Percentiles rank a stretch among this genome's conserved stretches.
Conservation (phyloP, 2,888 invertebrate species). For the Eristalinus sepulchralis region DNA sequence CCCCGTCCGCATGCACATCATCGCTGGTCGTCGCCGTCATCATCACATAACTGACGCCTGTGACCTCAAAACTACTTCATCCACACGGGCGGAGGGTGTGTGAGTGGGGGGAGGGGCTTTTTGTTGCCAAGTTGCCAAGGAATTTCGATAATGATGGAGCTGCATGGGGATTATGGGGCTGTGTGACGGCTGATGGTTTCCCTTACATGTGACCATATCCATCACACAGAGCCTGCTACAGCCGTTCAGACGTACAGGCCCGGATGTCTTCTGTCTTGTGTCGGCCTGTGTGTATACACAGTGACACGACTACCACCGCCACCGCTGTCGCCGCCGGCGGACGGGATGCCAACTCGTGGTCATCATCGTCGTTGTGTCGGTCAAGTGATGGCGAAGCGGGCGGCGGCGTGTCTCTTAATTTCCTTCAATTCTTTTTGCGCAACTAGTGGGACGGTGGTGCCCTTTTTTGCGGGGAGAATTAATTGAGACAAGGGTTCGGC, state of each 20-base stretch:
- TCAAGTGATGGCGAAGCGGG: neutral
- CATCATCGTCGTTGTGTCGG: neutral
- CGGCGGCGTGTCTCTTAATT: neutral
- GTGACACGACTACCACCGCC: neutral
- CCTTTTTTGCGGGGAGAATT: constrained; percentile 30
- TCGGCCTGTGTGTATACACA: neutral
- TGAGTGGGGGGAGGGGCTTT: neutral
- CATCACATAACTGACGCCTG: constrained; percentile 11
- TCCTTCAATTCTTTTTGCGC: constrained; percentile 34
- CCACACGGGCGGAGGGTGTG: neutral
- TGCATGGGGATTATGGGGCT: constrained; percentile 32
- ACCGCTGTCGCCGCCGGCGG: neutral
- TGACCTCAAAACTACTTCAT: constrained; percentile 46
- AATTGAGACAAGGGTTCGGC: constrained; percentile 66
- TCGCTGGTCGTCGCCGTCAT: neutral
- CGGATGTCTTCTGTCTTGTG: constrained; percentile 4
- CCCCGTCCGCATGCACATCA: neutral
- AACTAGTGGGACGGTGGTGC: constrained; percentile 41
- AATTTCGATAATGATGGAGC: constrained; percentile 62
- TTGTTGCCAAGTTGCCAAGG: constrained; percentile 44
- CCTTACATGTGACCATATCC: constrained; percentile 53
- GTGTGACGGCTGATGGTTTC: constrained; percentile 1
- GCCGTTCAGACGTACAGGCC: constrained; percentile 37
- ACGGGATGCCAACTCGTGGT: neutral
- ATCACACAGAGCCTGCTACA: constrained; percentile 43